Evolutionary conservation across 2,888 invertebrate species (phyloP).

Genomic region (Tuta absoluta): DNA sequence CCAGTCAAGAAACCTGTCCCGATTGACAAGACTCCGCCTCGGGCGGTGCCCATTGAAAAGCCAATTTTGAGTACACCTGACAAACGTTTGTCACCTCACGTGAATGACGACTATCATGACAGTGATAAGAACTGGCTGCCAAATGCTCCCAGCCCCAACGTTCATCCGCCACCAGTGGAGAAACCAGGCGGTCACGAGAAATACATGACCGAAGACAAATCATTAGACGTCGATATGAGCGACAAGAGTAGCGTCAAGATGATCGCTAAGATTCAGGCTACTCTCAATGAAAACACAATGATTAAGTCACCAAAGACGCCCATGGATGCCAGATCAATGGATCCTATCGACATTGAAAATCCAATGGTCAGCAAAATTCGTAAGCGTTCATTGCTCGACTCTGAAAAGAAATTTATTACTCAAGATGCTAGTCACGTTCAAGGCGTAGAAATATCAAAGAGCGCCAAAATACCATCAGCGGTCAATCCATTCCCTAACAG

Average conservation of each 20-base stretch:
- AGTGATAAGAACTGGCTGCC: conserved; percentile 68
- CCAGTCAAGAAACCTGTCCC: conserved; percentile 49
- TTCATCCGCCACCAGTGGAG: conserved; percentile 68
- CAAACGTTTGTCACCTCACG: background rate
- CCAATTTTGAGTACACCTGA: conserved; percentile 42
- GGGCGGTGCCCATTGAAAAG: conserved; percentile 46
- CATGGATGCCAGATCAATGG: conserved; percentile 73
- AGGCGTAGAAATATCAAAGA: conserved; percentile 73
- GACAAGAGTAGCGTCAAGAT: conserved; percentile 73
- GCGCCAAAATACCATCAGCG: conserved; percentile 73
- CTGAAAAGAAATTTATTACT: conserved; percentile 67
- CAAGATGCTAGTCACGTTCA: conserved; percentile 73
- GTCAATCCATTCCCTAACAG: conserved; percentile 75
- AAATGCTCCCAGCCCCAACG: conserved; percentile 65
- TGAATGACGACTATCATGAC: conserved; percentile 54
- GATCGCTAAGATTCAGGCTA: conserved; percentile 77
- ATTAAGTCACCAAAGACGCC: conserved; percentile 77
- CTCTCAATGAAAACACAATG: conserved; percentile 75
- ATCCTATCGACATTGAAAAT: conserved; percentile 63
- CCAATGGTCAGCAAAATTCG: conserved; percentile 53
- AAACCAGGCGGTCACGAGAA: conserved; percentile 70
- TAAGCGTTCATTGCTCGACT: conserved; percentile 60
- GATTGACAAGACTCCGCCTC: conserved; percentile 48
- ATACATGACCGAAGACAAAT: conserved; percentile 75
- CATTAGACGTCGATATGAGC: conserved; percentile 65